Evolutionary conservation across 1,140 invertebrate species (phyloP).

Genomic region (Drosophila pandora): DNA sequence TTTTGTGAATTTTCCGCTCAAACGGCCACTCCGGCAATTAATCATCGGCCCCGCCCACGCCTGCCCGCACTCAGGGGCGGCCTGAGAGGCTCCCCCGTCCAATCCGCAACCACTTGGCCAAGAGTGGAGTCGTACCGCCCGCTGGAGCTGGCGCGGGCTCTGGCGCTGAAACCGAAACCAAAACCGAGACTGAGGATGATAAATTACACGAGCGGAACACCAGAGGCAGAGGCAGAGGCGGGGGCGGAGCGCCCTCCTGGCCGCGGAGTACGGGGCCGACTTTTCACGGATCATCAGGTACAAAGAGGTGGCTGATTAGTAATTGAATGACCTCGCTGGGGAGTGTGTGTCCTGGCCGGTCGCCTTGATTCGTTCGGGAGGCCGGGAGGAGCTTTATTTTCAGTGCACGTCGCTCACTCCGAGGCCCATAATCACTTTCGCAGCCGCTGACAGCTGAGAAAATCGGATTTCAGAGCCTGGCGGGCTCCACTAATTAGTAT

Average conservation of each 20-base stretch:
- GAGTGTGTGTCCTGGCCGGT: not conserved
- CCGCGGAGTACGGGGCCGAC: not conserved
- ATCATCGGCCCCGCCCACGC: slow-evolving; percentile 48
- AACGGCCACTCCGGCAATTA: slow-evolving; percentile 72
- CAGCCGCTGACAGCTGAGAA: slow-evolving; percentile 23
- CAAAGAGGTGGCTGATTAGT: slow-evolving; percentile 5
- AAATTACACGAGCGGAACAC: slow-evolving; percentile 68
- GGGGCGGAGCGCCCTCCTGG: slow-evolving; percentile 7
- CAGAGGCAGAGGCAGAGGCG: not conserved
- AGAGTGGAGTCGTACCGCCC: slow-evolving; percentile 4
- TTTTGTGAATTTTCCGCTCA: slow-evolving; percentile 65
- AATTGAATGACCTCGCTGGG: slow-evolving; percentile 27
- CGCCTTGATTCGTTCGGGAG: not conserved
- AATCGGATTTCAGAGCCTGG: slow-evolving; percentile 30
- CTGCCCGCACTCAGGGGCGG: slow-evolving; percentile 29
- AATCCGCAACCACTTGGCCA: not conserved
- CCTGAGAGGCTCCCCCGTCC: slow-evolving; percentile 56
- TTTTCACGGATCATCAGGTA: slow-evolving; percentile 32
- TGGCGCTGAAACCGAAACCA: slow-evolving; percentile 33
- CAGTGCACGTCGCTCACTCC: not conserved
- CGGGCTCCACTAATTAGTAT: slow-evolving; percentile 19
- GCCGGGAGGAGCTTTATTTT: not conserved
- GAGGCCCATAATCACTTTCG: slow-evolving; percentile 7
- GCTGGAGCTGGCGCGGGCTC: slow-evolving; percentile 17
- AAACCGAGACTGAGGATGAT: slow-evolving; percentile 56